Evolutionary conservation across 1,140 invertebrate species (phyloP), one percentile per base, ranked within the genome.

Genomic region (Apis cerana): DNA sequence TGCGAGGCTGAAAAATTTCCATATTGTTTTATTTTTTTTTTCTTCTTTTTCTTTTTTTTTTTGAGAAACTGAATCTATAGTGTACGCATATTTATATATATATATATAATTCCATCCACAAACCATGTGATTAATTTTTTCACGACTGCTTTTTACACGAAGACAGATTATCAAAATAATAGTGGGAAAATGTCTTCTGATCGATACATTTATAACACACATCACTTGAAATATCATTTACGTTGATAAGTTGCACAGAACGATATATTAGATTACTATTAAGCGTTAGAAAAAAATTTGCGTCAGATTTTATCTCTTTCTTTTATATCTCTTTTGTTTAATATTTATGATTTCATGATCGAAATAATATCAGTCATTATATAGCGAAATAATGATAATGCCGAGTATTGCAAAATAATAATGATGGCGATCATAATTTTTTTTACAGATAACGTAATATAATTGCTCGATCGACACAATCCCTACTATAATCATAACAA

Each of bases 151-250:
- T n/a, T 62, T 23, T 13, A 1, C 54, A 12, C 33, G 0, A 21
- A 21, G 50, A 17, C 43, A 48, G 59, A 65, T 75, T 48, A 48
- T 27, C 27, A 15, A 75, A 64, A 56, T 75, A 80, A 80, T 80
- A 75, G 70, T 75, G 70, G 33, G 13, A 62, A 72, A 23, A 80
- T 50, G 68, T 12, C 19, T 15, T 62, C 59, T 19, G 77, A 48
- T 56, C 7, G 11, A 79, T 23, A 62, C 21, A 5, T 61, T 72
- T 62, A 11, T 27, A 43, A 64, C 48, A 43, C 1, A 54, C 21
- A 12, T 52, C 48, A 1, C 13, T 52, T 19, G 9, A 13, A 69
- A 4, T 4, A 12, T 21, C 7, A 27, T 58, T 33, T 12, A 62
- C n/a, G 21, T 27, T 19, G 15, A 33, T 23, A n/a, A 27, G 8